These are phyloP conservation scores for Puntigrus tetrazona DNA, from an alignment of 2,113 vertebrate species.

Conservation along the genomic window DNA sequence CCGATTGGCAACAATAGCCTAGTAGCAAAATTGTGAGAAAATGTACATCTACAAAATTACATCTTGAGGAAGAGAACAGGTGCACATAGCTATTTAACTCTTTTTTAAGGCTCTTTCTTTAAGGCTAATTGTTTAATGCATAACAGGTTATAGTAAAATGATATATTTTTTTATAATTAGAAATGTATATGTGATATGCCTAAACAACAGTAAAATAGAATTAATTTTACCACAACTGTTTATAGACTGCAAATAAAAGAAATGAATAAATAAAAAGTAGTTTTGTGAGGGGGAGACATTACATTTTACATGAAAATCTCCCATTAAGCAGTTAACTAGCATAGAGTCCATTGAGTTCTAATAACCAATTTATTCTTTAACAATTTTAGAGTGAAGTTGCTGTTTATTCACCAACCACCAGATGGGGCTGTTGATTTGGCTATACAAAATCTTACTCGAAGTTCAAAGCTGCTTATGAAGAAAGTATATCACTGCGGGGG, in stretches of 20 bases:
- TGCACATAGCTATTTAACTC: neutral
- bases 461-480: neutral
- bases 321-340: neutral
- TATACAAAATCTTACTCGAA: neutral
- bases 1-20: too few relatives aligned
- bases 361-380: neutral
- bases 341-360: neutral
- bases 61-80: neutral
- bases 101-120: too few relatives aligned
- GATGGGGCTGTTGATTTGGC: conserved; percentile 54
- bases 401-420: neutral
- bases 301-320: too few relatives aligned
- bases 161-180: neutral
- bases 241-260: too few relatives aligned
- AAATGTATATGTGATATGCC: neutral
- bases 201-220: neutral
- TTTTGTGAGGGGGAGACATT: too few relatives aligned
- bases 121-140: neutral
- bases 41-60: too few relatives aligned
- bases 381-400: neutral
- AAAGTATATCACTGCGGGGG: neutral
- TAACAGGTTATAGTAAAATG: neutral
- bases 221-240: neutral
- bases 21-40: too few relatives aligned
- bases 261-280: too few relatives aligned